Evolutionary conservation across 2,797 vertebrate genomes (phyloP), one percentile per base, ranked within the genome.

Genomic region (Dermochelys coriacea): DNA sequence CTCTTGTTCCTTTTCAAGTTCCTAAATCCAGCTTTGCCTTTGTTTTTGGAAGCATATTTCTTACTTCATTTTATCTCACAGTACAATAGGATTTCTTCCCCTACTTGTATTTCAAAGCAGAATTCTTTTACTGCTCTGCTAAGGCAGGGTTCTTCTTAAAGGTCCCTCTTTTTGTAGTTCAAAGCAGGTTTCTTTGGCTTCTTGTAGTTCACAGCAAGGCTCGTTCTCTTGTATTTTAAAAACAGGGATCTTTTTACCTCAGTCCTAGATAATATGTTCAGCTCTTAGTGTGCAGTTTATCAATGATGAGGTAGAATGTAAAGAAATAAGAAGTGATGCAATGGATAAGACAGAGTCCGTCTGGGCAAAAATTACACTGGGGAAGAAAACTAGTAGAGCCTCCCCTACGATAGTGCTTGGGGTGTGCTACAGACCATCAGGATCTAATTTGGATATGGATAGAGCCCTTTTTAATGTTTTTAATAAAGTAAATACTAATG

Each of bases 81-180:
- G 51, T 90, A 80, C 0, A 25, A 87, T 49, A 81, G 57, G 54
- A 89, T 91, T 92, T 74, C 29, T 23, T 2, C 47, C 34, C 12
- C n/a, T 79, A 84, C 91, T 97, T 95, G 80, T 93, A 95, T 97
- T 97, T 97, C 96, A 97, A 97, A 97, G 96, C 12, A 37, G 89
- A 93, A 96, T 88, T 95, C 80, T 96, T 94, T 88, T 92, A 41
- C 86, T 87, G 61, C 82, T 91, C 61, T 80, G 15, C 85, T 95
- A 84, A 96, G 89, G 86, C 45, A 94, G 95, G 50, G 59, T 87
- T 94, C 94, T 95, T 95, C 96, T 95, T 84, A 45, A 83, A 57
- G 45, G 85, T 95, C 94, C 86, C 57, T 89, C 61, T 94, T 95
- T 96, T 87, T 95, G 86, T 82, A 94, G 95, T 97, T 98, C 96